Base-by-base conservation (phyloP, 2,888 invertebrate genomes). In the Machimus rusticus region DNA sequence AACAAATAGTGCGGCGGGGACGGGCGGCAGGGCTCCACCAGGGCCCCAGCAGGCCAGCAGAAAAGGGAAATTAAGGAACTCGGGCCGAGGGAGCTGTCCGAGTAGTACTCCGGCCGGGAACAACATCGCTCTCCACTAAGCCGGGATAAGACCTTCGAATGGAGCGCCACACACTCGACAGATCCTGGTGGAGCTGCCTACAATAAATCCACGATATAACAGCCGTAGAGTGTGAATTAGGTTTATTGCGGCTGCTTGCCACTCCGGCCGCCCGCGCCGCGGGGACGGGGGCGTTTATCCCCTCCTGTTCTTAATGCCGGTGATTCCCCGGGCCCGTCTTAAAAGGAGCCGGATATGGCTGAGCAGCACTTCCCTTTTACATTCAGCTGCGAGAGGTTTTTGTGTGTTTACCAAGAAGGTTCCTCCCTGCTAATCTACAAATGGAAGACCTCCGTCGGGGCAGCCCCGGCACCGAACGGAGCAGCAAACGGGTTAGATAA, bases 201-300 rank as follows among this genome's bases (percentile, higher is more conserved):
- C 88, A 46, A 88, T 88, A 87, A 88, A 88, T 88, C 87, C 87
- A 77, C 39, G 66, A 57, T 84, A 84, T 84, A 84, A 66, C 82
- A 84, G 34, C 88, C 88, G 84, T 86, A 86, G 86, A 88, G 88
- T 87, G 88, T 86, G 88, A 88, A 88, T 88, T 88, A 88, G 88
- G 87, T 87, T 82, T 86, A 87, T 88, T 88, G 88, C 84, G 86
- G 88, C 74, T 87, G 77, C 76, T 81, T 87, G 77, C 82, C 66
- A 81, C 86, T 84, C 66, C 12, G 82, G 19, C 39, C 37, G 34
- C 82, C 66, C 37, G 34, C 82, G 39, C 9, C 23, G 16, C 82
- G 86, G 37, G 37, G 43, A 77, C 66, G 43, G 43, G 66, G 66
- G 51, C 28, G 85, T 86, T 87, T 88, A 88, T 88, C 86, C 88